phyloP scores from a whole-genome alignment of 2,888 invertebrate species.

The Synanthedon formicaeformis region DNA sequence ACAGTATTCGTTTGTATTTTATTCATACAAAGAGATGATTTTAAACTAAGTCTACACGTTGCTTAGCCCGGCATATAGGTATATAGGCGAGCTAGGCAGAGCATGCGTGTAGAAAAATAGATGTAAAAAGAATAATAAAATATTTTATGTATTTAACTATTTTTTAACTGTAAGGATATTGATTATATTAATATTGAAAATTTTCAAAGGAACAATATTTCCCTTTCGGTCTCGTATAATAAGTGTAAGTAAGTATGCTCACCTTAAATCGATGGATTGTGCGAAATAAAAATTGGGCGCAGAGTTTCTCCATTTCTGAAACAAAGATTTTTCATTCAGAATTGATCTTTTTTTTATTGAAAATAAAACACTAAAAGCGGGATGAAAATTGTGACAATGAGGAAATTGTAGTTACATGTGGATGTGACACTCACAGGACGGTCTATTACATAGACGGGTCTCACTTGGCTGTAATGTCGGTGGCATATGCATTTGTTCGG shows the following conservation, averaged over 20 bases:
- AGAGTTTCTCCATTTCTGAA: slow-evolving; percentile 66
- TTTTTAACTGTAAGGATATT: too few species aligned
- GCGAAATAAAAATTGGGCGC: slow-evolving; percentile 59
- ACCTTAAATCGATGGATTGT: slow-evolving; percentile 60
- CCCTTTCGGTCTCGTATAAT: too few species aligned
- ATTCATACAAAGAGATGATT: background rate
- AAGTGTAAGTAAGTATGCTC: slow-evolving; percentile 9
- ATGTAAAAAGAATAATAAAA: too few species aligned
- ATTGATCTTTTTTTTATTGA: background rate
- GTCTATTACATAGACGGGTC: slow-evolving; percentile 57
- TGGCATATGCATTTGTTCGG: slow-evolving; percentile 31
- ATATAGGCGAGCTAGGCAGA: too few species aligned
- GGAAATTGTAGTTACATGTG: slow-evolving; percentile 10
- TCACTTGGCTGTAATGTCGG: slow-evolving; percentile 57
- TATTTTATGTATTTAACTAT: too few species aligned
- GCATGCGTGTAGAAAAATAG: too few species aligned
- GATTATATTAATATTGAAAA: too few species aligned
- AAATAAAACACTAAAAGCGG: background rate
- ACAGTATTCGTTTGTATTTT: background rate
- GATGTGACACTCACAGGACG: slow-evolving; percentile 49
- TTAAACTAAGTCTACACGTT: background rate
- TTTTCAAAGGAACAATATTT: too few species aligned
- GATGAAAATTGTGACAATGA: slow-evolving; percentile 5
- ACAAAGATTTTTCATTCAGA: slow-evolving; percentile 12
- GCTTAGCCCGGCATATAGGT: too few species aligned